phyloP scores from a whole-genome alignment of 2,797 vertebrate genomes.

The Netta rufina region DNA sequence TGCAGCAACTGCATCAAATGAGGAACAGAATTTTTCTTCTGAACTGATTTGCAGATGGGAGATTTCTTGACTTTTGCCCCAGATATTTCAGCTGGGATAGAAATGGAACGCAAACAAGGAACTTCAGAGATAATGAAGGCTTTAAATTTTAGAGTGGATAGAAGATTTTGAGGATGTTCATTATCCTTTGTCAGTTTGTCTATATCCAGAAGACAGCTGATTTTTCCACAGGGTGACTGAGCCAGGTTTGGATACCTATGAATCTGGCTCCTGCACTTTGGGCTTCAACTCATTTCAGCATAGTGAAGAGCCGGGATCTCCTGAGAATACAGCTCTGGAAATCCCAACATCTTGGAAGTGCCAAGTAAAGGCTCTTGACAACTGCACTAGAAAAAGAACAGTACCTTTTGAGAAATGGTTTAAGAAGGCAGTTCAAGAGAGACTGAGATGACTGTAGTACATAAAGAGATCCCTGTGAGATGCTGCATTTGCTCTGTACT shows the following conservation, averaged over 20 bases:
- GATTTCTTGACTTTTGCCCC: not conserved
- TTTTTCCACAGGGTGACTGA: not conserved
- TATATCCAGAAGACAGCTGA: rapidly evolving
- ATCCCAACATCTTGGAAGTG: not conserved
- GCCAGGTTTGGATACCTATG: not conserved
- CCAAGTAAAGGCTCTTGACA: not conserved
- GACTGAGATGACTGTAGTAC: not conserved
- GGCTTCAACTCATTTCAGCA: not conserved
- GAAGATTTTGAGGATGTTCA: not conserved
- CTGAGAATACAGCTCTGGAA: not conserved
- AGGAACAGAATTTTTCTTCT: not conserved
- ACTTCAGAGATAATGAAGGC: not conserved
- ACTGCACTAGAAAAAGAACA: not conserved
- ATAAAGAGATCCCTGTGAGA: not conserved
- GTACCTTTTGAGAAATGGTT: not conserved
- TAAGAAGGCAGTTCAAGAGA: not conserved
- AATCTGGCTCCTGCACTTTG: not conserved
- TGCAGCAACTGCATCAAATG: not conserved
- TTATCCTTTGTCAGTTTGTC: not conserved
- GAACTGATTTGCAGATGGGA: not conserved
- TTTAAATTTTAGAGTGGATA: not conserved
- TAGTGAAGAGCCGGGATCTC: rapidly evolving
- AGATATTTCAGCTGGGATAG: not conserved
- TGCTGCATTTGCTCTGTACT: rapidly evolving
- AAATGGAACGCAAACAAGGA: not conserved